These are phyloP conservation scores for Porites lobata DNA, from an alignment of 92 coral and sea anemone genomes.

Conservation along the genomic window DNA sequence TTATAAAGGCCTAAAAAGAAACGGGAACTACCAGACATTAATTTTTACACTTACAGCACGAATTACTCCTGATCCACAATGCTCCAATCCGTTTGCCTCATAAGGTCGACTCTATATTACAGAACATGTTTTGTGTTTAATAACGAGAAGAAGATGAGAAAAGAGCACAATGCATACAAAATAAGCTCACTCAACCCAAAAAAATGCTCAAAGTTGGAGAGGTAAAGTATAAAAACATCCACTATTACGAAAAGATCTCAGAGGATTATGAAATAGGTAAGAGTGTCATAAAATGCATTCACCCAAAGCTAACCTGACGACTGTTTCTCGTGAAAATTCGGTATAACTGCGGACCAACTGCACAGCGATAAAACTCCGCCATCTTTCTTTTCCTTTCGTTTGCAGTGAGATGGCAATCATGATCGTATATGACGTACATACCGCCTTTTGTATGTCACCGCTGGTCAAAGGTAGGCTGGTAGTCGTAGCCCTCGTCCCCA, in stretches of 20 bases:
- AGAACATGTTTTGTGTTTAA: neutral
- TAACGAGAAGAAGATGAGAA: neutral
- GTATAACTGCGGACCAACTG: constrained; percentile 85
- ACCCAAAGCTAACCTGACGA: constrained; percentile 72
- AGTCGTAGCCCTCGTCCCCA: too few relatives aligned
- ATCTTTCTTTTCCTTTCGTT: constrained; percentile 13
- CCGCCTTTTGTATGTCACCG: too few relatives aligned
- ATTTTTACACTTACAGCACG: constrained; percentile 76
- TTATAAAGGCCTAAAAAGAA: too few relatives aligned
- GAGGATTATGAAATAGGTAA: neutral
- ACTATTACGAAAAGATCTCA: too few relatives aligned
- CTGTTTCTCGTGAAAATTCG: constrained; percentile 77
- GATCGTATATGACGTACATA: too few relatives aligned
- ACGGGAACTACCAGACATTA: neutral
- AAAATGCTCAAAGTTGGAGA: neutral
- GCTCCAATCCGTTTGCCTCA: constrained; percentile 83
- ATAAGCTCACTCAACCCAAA: neutral
- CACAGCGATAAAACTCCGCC: constrained; percentile 87
- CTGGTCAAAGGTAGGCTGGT: too few relatives aligned
- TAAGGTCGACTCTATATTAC: constrained; percentile 73
- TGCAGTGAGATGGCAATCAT: too few relatives aligned
- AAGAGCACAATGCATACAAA: neutral
- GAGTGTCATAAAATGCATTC: neutral
- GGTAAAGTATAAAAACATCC: too few relatives aligned
- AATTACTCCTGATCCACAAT: constrained; percentile 86